Evolutionary conservation across 2,797 vertebrate genomes (phyloP).

Genomic region (Poeciliopsis turneri): DNA sequence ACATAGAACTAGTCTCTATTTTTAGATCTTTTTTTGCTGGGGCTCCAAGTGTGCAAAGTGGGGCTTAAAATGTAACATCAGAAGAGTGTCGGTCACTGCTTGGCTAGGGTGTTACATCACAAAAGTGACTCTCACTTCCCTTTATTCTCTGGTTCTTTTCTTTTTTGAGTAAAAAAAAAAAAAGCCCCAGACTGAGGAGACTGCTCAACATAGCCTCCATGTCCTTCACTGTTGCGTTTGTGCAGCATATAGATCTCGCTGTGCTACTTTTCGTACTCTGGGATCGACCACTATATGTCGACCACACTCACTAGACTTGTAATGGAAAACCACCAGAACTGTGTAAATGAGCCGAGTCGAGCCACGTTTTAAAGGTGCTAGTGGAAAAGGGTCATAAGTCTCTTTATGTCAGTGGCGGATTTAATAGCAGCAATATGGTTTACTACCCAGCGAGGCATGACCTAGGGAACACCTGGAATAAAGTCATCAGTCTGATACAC

Average conservation of each 20-base stretch:
- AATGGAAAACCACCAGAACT: not conserved
- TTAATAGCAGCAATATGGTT: not conserved
- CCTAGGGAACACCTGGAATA: not conserved
- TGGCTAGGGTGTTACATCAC: no score
- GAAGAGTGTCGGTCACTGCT: no score
- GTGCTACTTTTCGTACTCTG: no score
- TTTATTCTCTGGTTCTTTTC: no score
- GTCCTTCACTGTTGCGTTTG: not conserved
- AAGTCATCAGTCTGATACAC: not conserved
- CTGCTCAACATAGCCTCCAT: not conserved
- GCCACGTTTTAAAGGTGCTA: not conserved
- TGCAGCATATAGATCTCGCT: no score
- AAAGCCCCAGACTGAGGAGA: not conserved
- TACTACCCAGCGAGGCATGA: not conserved
- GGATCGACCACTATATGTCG: not conserved
- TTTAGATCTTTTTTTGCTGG: no score
- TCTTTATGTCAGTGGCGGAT: not conserved
- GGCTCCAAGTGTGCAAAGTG: no score
- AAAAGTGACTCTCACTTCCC: no score
- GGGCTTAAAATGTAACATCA: no score
- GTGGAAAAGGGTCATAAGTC: not conserved
- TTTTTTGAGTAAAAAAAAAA: no score
- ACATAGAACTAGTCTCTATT: no score
- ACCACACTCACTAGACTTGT: not conserved
- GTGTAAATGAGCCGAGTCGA: not conserved